phyloP scores from a whole-genome alignment of 1,140 invertebrate species.

The Pantala flavescens region DNA sequence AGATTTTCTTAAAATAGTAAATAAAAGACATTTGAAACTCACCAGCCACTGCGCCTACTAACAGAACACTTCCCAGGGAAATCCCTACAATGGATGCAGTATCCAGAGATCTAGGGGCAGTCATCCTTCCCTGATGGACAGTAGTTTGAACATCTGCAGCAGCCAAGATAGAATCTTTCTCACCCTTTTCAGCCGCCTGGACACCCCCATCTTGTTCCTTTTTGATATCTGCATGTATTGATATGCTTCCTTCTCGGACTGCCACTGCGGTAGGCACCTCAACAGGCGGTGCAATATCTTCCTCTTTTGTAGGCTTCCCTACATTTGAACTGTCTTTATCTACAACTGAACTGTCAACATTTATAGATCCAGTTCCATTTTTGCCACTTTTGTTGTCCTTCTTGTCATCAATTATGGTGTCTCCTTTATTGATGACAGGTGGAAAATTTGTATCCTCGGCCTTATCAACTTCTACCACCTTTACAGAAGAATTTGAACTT shows the following conservation, averaged over 20 bases:
- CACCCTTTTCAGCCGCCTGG: not conserved
- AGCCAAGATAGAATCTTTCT: not conserved
- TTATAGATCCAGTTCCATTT: not conserved
- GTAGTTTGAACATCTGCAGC: not conserved
- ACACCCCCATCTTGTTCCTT: not conserved
- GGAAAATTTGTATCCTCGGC: not conserved
- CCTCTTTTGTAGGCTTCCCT: not conserved
- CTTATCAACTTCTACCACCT: not conserved
- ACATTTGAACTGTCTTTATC: not conserved
- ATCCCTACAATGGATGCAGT: slow-evolving; percentile 11
- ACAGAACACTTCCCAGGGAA: not conserved
- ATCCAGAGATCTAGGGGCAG: not conserved
- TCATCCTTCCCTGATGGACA: slow-evolving; percentile 9
- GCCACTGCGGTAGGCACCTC: not conserved
- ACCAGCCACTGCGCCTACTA: not conserved
- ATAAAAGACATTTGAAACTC: not conserved
- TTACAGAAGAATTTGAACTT: not conserved
- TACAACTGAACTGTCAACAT: not conserved
- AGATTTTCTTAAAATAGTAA: too few relatives aligned
- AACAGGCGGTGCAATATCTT: not conserved
- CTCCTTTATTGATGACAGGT: too few relatives aligned
- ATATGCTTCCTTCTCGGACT: not conserved
- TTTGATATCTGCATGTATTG: not conserved
- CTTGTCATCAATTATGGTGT: not conserved
- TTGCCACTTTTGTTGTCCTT: not conserved